Evolutionary conservation across 2,113 vertebrate genomes (phyloP).

Genomic region (Recurvirostra avosetta): DNA sequence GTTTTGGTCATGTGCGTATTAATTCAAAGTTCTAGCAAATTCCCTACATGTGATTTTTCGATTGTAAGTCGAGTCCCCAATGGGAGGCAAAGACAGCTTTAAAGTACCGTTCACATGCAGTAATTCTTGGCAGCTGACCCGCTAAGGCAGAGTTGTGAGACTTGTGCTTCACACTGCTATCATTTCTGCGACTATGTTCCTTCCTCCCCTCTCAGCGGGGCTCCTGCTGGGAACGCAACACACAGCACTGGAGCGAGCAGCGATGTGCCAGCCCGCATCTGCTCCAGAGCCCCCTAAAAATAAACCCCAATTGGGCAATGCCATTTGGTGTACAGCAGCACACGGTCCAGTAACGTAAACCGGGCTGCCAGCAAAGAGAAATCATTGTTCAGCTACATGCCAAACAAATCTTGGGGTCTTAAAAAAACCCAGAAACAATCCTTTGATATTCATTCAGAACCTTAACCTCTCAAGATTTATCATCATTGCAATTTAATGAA

Average conservation of each 20-base stretch:
- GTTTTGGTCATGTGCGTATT: neutral
- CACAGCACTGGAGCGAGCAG: neutral
- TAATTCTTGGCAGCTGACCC: constrained; percentile 5
- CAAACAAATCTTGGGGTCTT: neutral
- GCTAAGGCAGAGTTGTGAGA: neutral
- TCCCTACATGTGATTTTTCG: neutral
- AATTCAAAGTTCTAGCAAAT: neutral
- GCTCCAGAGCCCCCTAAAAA: constrained; percentile 46
- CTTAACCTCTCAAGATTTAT: neutral
- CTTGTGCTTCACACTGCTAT: neutral
- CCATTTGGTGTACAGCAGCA: constrained; percentile 23
- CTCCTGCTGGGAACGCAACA: constrained; percentile 20
- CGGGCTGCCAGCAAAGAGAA: constrained; percentile 28
- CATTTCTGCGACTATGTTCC: neutral
- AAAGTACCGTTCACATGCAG: neutral
- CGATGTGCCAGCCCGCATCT: constrained; percentile 33
- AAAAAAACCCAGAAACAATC: neutral
- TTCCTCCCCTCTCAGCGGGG: neutral
- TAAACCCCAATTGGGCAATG: constrained; percentile 22
- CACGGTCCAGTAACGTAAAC: neutral
- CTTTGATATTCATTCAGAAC: neutral
- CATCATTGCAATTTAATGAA: neutral
- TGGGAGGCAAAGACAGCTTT: neutral
- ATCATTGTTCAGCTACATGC: neutral
- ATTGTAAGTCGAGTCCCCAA: neutral